Evolutionary conservation across 2,888 invertebrate species (phyloP).

Genomic region (Digitonthophagus gazella): DNA sequence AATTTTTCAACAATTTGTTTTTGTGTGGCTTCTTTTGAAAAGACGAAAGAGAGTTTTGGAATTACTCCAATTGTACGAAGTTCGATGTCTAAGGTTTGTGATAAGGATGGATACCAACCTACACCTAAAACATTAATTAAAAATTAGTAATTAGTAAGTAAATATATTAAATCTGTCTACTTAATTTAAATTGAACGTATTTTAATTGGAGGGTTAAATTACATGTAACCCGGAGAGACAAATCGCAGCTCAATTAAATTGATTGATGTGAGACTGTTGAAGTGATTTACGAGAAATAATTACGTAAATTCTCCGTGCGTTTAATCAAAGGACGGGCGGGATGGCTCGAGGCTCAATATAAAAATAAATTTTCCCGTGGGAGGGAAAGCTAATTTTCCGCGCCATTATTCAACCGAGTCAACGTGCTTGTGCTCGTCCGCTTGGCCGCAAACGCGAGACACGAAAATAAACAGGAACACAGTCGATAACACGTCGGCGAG

Average conservation of each 20-base stretch:
- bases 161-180: too few relatives aligned
- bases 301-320: background rate
- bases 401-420: background rate
- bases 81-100: slow-evolving; percentile 53
- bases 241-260: background rate
- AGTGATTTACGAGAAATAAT: background rate
- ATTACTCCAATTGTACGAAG: slow-evolving; percentile 54
- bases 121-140: slow-evolving; percentile 46
- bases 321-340: too few relatives aligned
- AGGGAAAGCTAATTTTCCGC: slow-evolving; percentile 2
- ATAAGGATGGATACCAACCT: slow-evolving; percentile 57
- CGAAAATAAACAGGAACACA: slow-evolving; percentile 9
- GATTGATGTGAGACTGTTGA: background rate
- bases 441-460: background rate
- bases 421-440: background rate
- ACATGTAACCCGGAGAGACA: background rate
- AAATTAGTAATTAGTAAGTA: too few relatives aligned
- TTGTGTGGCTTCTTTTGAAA: slow-evolving; percentile 48
- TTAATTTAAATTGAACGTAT: too few relatives aligned
- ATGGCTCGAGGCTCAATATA: too few relatives aligned
- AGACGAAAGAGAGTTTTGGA: slow-evolving; percentile 55
- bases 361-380: too few relatives aligned
- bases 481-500: background rate
- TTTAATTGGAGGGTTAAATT: too few relatives aligned
- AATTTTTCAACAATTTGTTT: slow-evolving; percentile 51